These are phyloP conservation scores for Asbolus verrucosus DNA, from an alignment of 1,140 invertebrate genomes.

Conservation along the genomic window DNA sequence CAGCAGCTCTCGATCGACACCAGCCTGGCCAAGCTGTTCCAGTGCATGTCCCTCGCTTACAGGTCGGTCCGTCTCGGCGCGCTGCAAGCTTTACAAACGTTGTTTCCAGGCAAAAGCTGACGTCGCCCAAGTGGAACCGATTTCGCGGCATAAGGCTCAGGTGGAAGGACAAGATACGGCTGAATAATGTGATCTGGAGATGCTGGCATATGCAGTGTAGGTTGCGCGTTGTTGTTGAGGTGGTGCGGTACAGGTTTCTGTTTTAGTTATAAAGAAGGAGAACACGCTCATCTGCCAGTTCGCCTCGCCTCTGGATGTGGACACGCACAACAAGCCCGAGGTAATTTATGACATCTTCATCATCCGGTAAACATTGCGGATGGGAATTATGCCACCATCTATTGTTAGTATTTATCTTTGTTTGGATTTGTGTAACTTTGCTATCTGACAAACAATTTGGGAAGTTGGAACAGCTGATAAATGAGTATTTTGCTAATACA, in stretches of 20 bases:
- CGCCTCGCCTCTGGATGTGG: conserved; percentile 92
- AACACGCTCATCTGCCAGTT: conserved; percentile 94
- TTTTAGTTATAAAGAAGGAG: conserved; percentile 92
- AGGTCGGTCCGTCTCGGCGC: too few relatives aligned
- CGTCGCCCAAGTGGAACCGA: conserved; percentile 99
- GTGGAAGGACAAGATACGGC: conserved; percentile 98
- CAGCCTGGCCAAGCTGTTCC: conserved; percentile 93
- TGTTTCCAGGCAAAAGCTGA: conserved; percentile 91
- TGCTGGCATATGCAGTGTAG: conserved; percentile 99
- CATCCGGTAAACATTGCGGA: conserved; percentile 11
- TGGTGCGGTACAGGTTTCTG: conserved; percentile 49
- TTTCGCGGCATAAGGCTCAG: conserved; percentile 97
- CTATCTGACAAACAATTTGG: conserved; percentile 34
- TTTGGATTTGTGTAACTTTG: conserved; percentile 10
- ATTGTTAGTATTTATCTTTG: conserved; percentile 47
- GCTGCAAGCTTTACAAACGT: too few relatives aligned
- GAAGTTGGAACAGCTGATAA: conserved; percentile 11
- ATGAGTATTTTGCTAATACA: neutral
- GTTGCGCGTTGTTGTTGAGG: conserved; percentile 57
- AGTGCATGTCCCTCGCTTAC: conserved; percentile 97
- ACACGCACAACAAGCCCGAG: conserved; percentile 95
- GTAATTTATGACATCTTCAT: conserved; percentile 68
- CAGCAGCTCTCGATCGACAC: conserved; percentile 90
- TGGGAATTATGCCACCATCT: conserved; percentile 4
- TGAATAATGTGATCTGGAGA: conserved; percentile 99